Evolutionary conservation across 2,888 invertebrate genomes (phyloP).

Genomic region (Pterobdella sp.): DNA sequence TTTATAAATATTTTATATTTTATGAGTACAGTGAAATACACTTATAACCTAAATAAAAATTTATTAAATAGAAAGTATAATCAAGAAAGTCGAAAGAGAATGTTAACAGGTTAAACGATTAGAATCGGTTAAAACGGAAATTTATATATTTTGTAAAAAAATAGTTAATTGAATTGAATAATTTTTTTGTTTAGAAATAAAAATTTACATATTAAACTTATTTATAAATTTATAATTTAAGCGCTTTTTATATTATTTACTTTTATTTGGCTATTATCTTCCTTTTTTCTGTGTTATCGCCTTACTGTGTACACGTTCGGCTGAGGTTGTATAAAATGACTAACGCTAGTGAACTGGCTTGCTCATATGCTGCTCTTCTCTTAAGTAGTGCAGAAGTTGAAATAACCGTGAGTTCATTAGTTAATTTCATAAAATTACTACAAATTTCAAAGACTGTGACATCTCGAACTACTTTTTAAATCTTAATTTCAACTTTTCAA

Average conservation of each 20-base stretch:
- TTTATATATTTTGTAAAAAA: too few relatives aligned
- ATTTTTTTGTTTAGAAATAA: neutral
- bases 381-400: neutral
- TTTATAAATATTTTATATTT: too few relatives aligned
- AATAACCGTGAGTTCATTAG: constrained; percentile 18
- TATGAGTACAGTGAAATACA: too few relatives aligned
- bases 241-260: neutral
- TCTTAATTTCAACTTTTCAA: neutral
- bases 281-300: constrained; percentile 7
- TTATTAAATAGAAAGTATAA: too few relatives aligned
- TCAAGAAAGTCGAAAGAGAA: too few relatives aligned
- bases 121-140: too few relatives aligned
- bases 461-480: neutral
- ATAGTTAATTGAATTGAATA: too few relatives aligned
- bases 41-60: too few relatives aligned
- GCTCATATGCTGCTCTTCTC: constrained; percentile 19
- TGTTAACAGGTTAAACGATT: too few relatives aligned
- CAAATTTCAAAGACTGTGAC: too few relatives aligned
- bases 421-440: too few relatives aligned
- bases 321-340: neutral
- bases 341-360: constrained; percentile 8
- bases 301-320: neutral
- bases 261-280: neutral
- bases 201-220: neutral
- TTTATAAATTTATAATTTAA: neutral